phyloP scores from a whole-genome alignment of 2,888 invertebrate genomes.

The Siphonodentalium dalli region DNA sequence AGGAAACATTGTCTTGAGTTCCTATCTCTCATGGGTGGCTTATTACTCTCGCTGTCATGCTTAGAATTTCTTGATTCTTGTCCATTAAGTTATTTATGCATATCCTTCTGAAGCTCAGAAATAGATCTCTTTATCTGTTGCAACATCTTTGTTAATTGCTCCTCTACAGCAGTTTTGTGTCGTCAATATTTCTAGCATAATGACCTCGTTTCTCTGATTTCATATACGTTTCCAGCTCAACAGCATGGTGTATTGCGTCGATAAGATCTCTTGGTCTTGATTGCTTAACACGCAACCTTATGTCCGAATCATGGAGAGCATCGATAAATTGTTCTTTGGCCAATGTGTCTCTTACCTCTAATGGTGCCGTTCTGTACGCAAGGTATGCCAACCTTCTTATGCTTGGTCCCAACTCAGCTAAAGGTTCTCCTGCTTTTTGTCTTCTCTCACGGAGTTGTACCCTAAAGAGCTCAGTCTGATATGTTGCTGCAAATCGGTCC shows the following conservation, averaged over 20 bases:
- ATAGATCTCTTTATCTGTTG: too few species aligned
- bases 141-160: too few species aligned
- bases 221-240: slow-evolving; percentile 1
- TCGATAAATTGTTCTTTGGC: slow-evolving; percentile 3
- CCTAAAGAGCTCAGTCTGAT: slow-evolving; percentile 3
- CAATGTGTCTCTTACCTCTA: background rate
- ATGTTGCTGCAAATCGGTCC: slow-evolving; percentile 1
- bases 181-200: too few species aligned
- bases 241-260: background rate
- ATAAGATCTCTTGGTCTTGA: slow-evolving; percentile 3
- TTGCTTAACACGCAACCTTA: background rate
- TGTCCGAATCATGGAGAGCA: background rate
- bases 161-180: too few species aligned
- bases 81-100: too few species aligned
- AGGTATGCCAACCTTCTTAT: background rate
- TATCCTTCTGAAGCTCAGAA: too few species aligned
- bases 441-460: slow-evolving; percentile 1
- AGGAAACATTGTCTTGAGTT: too few species aligned
- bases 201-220: slow-evolving; percentile 3
- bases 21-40: too few species aligned
- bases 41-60: too few species aligned
- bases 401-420: slow-evolving; percentile 5
- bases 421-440: slow-evolving; percentile 1
- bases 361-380: slow-evolving; percentile 1
- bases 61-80: too few species aligned